Base-by-base conservation (phyloP, 2,797 vertebrate genomes). In the Balearica regulorum region DNA sequence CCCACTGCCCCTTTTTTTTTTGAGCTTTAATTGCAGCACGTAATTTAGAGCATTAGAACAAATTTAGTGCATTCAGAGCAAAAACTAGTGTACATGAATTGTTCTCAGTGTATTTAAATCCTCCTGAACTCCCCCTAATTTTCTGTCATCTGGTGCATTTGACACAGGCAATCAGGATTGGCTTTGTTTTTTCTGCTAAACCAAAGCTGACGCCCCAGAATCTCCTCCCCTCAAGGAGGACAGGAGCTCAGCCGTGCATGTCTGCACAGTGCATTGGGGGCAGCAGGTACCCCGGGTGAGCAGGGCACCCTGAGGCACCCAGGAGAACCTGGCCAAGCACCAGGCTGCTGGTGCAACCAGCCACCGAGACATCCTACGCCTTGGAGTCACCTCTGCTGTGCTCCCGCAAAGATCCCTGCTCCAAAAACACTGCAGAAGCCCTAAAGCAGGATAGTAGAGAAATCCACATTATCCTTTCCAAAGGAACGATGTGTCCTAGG, bases 251-350 rank as follows among this genome's bases (percentile, higher is more conserved):
- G 35, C 11, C 5, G 3, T 3, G 3, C 68, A 26, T 15, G 16
- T 66, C 26, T 6, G 9, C 44, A 37, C 8, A 33, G 16, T 5
- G 49, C 18, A 9, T 0, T 0, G 19, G 5, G 24, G 3, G 8
- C 10, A 39, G 1, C 5, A 7, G 4, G 0, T 25, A 58, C 2
- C 9, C 29, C 0, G 0, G 14, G 9, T 0, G 0, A 60, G 26
- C 22, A 79, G 29, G 46, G 35, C 21, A 72, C 41, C 69, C 49
- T 4, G 3, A 75, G 44, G 39, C 5, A 9, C 29, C 11, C 2
- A 1, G 31, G 7, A 10, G 12, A 90, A n/a, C 19, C 35, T 58
- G 24, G 21, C 7, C 46, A 54, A 85, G 26, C 20, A 73, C 15
- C 46, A 69, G 69, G 7, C 11, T 29, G n/a, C 25, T 66, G 14